phyloP scores from a whole-genome alignment of 2,888 invertebrate genomes.

The Ceriagrion tenellum region DNA sequence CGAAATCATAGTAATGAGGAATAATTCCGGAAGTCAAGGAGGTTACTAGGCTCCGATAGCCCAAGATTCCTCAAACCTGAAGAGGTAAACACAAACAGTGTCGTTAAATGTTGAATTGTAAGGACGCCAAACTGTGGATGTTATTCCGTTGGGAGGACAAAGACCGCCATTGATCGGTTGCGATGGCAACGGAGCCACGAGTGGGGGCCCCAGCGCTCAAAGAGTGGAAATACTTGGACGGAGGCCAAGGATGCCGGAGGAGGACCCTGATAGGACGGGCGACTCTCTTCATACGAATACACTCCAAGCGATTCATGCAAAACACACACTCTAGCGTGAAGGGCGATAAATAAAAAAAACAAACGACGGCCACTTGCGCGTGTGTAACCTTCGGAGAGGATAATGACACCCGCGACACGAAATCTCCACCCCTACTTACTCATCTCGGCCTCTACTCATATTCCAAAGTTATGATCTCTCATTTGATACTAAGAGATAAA shows the following conservation, averaged over 20 bases:
- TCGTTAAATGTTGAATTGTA: not conserved
- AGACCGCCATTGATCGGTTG: constrained; percentile 16
- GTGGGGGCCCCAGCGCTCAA: constrained; percentile 25
- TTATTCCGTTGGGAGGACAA: not conserved
- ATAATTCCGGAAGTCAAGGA: not conserved
- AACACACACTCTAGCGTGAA: not conserved
- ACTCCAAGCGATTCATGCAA: not conserved
- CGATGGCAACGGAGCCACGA: constrained; percentile 41
- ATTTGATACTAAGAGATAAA: no score
- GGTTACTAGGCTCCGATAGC: no score
- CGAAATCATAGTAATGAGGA: not conserved
- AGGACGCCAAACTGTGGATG: not conserved
- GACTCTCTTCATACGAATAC: not conserved
- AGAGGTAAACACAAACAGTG: not conserved
- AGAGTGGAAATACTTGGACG: constrained; percentile 49
- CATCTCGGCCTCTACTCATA: no score
- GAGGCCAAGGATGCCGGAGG: not conserved
- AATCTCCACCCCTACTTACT: no score
- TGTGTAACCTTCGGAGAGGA: not conserved
- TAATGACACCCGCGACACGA: not conserved
- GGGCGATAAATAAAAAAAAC: not conserved
- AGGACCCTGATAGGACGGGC: no score
- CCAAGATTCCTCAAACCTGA: not conserved
- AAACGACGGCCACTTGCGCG: not conserved
- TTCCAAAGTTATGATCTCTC: no score